A percentile compares a stretch with the other conserved stretches of the same genome.
phyloP scores from a whole-genome alignment of 53 echinoderm and acorn worm genomes.

The Hippasteria phrygiana region DNA sequence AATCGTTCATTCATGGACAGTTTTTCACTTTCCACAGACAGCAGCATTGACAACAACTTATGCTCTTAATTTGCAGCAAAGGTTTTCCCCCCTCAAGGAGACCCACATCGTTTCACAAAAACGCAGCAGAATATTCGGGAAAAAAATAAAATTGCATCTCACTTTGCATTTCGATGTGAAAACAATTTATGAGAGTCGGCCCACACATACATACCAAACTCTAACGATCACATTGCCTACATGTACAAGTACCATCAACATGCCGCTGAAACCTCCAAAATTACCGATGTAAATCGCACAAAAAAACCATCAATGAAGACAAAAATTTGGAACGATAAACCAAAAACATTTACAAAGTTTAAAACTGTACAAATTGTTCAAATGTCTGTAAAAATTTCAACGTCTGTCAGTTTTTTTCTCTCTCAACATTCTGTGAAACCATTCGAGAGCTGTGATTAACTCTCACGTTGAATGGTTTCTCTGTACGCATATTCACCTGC shows the following conservation, averaged over 20 bases:
- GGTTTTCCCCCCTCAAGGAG: background rate
- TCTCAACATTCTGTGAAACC: background rate
- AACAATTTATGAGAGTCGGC: too few species aligned
- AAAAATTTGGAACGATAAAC: background rate
- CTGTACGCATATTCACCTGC: background rate
- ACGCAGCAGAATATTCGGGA: background rate
- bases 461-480: background rate
- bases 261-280: background rate
- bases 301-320: background rate
- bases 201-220: background rate
- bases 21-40: background rate
- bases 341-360: slow-evolving; percentile 54
- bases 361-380: slow-evolving; percentile 61
- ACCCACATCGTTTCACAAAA: background rate
- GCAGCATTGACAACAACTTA: slow-evolving; percentile 21
- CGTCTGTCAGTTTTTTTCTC: slow-evolving; percentile 6
- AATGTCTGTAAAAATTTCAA: slow-evolving; percentile 47
- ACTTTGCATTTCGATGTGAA: background rate
- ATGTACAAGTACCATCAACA: background rate
- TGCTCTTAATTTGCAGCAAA: background rate
- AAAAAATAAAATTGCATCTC: background rate
- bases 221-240: background rate
- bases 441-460: background rate
- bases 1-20: background rate
- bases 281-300: slow-evolving; percentile 19